Base-by-base conservation (phyloP, 2,888 invertebrate genomes). In the Xestia xanthographa region DNA sequence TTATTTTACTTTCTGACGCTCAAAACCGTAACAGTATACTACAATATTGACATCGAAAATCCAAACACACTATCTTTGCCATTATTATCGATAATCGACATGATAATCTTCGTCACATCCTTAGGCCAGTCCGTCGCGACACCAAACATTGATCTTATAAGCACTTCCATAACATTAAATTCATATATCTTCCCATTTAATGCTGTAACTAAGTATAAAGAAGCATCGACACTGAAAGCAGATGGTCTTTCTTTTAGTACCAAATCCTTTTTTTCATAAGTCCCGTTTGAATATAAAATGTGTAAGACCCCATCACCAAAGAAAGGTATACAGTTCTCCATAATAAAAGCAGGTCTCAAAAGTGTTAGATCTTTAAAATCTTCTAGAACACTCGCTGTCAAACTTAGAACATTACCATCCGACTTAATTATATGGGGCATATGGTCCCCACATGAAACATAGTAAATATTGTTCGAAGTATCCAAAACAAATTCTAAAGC, bases 401-500 rank as follows among this genome's bases (percentile, higher is more conserved):
- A 80, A 50, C 88, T 89, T 0, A 89, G 70, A 2, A 89, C 74
- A 53, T 76, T 85, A 0, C 94, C 93, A 80, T 92, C 86, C 3
- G 88, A 60, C 79, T 88, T 91, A 0, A 94, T 77, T 11, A 94
- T 92, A 75, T 92, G 90, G 6, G 93, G 92, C 85, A 91, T 86
- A 29, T 77, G 81, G 29, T 93, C 93, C 0, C 89, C 90, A 74
- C 95, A 95, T 0, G 90, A 80, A n/a, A 94, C 83, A 60, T 92
- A 95, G 75, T 95, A 95, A 4, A 95, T 88, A 81, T 95, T 95
- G 82, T 95, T 93, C 0, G 91, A 91, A 0, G 94, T 94, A 72
- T 95, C 95, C 38, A 95, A 82, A n/a, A 95, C 95, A 79, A 95
- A 95, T 86, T 95, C 91, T 12, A 82, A 53, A 0, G 95, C 95